Conservation (phyloP, 2,113 vertebrate species). For the Scartelaos histophorus region DNA sequence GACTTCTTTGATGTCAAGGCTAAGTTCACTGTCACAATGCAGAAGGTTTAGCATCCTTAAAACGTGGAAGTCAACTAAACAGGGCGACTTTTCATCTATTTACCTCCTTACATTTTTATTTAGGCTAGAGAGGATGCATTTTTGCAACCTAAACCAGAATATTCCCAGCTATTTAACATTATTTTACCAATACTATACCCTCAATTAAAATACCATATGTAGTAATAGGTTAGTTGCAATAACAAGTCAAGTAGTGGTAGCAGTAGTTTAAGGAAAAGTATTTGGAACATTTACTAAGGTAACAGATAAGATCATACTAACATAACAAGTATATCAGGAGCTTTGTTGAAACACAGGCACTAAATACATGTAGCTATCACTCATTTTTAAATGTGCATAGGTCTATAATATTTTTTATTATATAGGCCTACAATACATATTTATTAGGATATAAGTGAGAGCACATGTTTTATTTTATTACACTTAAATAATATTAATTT, state of each 20-base stretch:
- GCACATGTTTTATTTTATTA: too few relatives aligned
- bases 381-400: background rate
- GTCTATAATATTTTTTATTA: too few relatives aligned
- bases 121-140: background rate
- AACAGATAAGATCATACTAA: background rate
- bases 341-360: too few relatives aligned
- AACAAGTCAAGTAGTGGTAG: background rate
- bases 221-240: background rate
- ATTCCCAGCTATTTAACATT: background rate
- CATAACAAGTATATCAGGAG: background rate
- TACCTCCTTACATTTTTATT: background rate
- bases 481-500: too few relatives aligned
- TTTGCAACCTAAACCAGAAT: background rate
- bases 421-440: too few relatives aligned
- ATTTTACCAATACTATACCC: background rate
- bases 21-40: slow-evolving; percentile 4
- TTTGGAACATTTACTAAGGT: background rate
- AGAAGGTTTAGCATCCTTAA: background rate
- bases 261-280: background rate
- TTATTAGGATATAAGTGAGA: too few relatives aligned
- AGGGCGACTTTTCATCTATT: background rate
- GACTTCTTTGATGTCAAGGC: slow-evolving; percentile 1
- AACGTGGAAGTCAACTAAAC: background rate
- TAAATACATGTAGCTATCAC: background rate
- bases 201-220: background rate